Percentiles rank a stretch among this genome's conserved stretches.
phyloP scores from a whole-genome alignment of 2,113 vertebrate species.

The Etia nguti region DNA sequence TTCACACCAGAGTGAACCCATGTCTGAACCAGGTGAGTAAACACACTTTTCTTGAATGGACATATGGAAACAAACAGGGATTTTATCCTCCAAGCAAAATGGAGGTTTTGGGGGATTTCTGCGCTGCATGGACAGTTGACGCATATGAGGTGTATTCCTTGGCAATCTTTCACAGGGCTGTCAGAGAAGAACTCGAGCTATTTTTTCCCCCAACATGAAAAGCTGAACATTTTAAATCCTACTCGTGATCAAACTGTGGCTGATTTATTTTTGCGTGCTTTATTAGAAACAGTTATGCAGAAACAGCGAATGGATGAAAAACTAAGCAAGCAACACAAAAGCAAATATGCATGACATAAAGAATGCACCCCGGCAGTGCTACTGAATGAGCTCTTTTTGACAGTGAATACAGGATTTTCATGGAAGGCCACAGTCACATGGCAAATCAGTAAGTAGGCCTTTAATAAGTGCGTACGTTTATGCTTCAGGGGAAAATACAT shows the following conservation, averaged over 20 bases:
- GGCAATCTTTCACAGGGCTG: background rate
- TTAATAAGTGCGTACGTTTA: constrained; percentile 4
- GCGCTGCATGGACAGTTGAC: background rate
- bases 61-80: background rate
- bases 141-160: background rate
- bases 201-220: background rate
- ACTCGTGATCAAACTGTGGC: background rate
- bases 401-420: background rate
- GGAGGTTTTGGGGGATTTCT: background rate
- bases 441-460: constrained; percentile 1
- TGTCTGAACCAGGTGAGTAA: background rate
- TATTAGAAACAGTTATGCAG: background rate
- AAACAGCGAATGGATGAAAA: background rate
- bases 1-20: background rate
- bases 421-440: constrained; percentile 16
- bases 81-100: background rate
- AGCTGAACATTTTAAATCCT: background rate
- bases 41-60: background rate
- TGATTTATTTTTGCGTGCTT: background rate
- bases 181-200: background rate
- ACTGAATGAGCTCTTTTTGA: background rate
- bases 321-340: background rate
- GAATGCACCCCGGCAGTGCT: background rate
- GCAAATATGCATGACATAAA: background rate
- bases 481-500: background rate